phyloP scores from a whole-genome alignment of 2,113 vertebrate species.

The Brachirus orientalis region DNA sequence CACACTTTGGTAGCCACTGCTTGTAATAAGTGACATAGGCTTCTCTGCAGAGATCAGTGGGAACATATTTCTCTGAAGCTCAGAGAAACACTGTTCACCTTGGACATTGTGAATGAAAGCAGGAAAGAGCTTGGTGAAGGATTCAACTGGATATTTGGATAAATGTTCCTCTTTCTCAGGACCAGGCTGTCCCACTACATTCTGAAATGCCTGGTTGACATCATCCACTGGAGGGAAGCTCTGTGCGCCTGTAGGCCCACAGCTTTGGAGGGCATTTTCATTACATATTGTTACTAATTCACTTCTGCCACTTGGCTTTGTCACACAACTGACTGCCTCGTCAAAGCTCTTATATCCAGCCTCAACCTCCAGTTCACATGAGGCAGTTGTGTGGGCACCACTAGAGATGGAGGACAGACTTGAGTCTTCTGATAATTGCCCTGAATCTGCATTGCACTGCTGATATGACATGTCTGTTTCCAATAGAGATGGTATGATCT shows the following conservation, averaged over 20 bases:
- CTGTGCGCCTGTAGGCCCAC: not conserved
- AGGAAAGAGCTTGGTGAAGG: not conserved
- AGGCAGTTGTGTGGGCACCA: not conserved
- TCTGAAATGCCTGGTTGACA: constrained; percentile 59
- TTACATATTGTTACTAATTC: not conserved
- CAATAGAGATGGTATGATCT: constrained; percentile 1
- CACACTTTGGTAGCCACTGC: constrained; percentile 52
- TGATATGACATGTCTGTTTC: constrained; percentile 54
- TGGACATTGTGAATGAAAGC: not conserved
- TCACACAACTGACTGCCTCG: not conserved
- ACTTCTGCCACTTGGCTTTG: not conserved
- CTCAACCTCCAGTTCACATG: constrained; percentile 7
- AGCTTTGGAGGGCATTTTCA: constrained; percentile 18
- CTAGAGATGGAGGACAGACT: constrained; percentile 26
- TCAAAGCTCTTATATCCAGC: constrained; percentile 15
- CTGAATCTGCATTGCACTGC: constrained; percentile 28
- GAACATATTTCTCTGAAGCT: constrained; percentile 14
- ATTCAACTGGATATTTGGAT: constrained; percentile 2
- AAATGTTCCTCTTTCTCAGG: not conserved
- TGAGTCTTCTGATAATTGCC: constrained; percentile 31
- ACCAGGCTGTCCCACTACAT: constrained; percentile 13
- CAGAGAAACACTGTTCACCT: not conserved
- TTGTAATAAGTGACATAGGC: constrained; percentile 5
- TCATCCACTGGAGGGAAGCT: constrained; percentile 18
- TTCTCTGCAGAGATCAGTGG: not conserved